These are phyloP conservation scores for Struthidea cinerea DNA, from an alignment of 2,113 vertebrate genomes.

Conservation along the genomic window DNA sequence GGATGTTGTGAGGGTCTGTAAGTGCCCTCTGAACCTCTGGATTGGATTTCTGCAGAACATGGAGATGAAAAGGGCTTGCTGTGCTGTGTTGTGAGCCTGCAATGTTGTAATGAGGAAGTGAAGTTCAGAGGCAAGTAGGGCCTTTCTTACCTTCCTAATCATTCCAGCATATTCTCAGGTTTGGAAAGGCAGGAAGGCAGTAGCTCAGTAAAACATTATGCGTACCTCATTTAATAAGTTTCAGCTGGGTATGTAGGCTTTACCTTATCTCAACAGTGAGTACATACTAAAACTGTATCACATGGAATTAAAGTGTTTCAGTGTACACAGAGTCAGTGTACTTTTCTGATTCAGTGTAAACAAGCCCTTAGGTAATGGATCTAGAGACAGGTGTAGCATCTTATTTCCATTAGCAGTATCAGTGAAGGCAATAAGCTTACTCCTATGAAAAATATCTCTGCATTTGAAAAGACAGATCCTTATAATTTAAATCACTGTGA, in stretches of 20 bases:
- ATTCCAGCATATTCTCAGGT: not conserved
- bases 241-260: not conserved
- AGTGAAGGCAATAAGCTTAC: not conserved
- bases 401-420: not conserved
- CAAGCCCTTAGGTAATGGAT: not conserved
- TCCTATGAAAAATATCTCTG: not conserved
- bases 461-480: not conserved
- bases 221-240: not conserved
- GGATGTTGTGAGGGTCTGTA: rapidly evolving
- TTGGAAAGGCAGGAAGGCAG: not conserved
- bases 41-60: not conserved
- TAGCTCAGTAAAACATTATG: not conserved
- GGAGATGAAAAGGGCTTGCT: not conserved
- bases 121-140: not conserved
- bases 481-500: not conserved
- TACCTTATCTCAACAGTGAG: not conserved
- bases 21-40: not conserved
- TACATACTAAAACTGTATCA: not conserved
- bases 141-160: not conserved
- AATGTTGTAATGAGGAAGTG: not conserved
- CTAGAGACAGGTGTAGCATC: not conserved
- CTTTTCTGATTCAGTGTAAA: not conserved
- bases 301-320: not conserved
- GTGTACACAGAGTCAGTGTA: not conserved
- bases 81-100: not conserved